Evolutionary conservation across 2,888 invertebrate species (phyloP), one percentile per base, ranked within the genome.

Genomic region (Pachliopta kotzebuea): DNA sequence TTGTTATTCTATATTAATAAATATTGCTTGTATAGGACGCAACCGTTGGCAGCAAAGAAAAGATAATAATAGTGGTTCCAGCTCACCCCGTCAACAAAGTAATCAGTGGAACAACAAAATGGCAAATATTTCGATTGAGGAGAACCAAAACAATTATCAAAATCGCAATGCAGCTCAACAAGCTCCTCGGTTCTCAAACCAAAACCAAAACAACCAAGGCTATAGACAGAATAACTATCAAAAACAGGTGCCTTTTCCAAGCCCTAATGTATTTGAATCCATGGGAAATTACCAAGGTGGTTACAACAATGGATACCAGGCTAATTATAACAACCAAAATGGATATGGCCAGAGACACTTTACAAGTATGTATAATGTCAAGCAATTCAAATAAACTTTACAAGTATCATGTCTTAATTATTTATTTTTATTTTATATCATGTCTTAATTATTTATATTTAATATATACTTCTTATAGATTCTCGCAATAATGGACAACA

Each of bases 11-110:
- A 37, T 37, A 37, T 37, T 37, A 37, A 37, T 11, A 37, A 37
- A 14, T 1, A 37, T 37, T 37, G 14, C 14, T 56, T 49, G 21
- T 67, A 53, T 78, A 86, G 93, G 92, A 68, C 92, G 90, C 67
- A 94, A 93, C 70, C 93, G 93, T 68, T 94, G 94, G 94, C 93
- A 93, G 71, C 93, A 93, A 77, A 93, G 93, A 70, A 92, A 93
- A 70, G 94, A 93, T 68, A 88, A 93, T 68, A 88, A 87, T 72
- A 90, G 88, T 69, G 90, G 90, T 8, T 86, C 88, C 0, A 88
- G 85, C 71, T 90, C 92, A n/a, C 92, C 92, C 0, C 86, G 93
- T 66, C 86, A 93, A 80, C 86, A 88, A 66, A 88, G 90, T 71
- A 92, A 92, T 75, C 92, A 92, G 67, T 92, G 92, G 92, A 90